Percentiles rank a stretch among this genome's conserved stretches.
Evolutionary conservation across 2,888 invertebrate species (phyloP).

Genomic region (Philereme vetulata): DNA sequence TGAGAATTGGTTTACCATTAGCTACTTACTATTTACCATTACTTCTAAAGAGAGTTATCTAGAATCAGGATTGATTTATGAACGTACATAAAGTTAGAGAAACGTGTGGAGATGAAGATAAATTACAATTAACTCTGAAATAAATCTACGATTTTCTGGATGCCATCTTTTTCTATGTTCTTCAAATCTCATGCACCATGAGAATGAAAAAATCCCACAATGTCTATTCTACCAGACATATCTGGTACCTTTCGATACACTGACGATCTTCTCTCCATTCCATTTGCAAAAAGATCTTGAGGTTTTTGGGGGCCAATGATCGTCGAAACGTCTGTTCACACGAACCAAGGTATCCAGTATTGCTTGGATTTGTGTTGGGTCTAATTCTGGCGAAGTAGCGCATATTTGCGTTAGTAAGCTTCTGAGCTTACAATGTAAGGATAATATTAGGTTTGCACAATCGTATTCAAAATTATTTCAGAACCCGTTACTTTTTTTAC

Average conservation of each 20-base stretch:
- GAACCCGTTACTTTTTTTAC: background rate
- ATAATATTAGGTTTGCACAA: conserved; percentile 23
- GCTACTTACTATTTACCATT: background rate
- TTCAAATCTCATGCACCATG: conserved; percentile 16
- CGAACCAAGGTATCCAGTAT: conserved; percentile 71
- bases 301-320: conserved; percentile 66
- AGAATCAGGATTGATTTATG: conserved; percentile 1
- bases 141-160: conserved; percentile 8
- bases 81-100: conserved; percentile 7
- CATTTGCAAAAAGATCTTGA: conserved; percentile 49
- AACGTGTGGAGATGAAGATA: conserved; percentile 12
- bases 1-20: conserved; percentile 9
- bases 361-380: conserved; percentile 73
- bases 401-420: conserved; percentile 65
- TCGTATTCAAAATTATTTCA: conserved; percentile 4
- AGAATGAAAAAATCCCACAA: conserved; percentile 32
- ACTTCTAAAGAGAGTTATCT: conserved; percentile 7
- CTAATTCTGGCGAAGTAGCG: conserved; percentile 74
- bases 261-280: conserved; percentile 71
- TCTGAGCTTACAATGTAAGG: conserved; percentile 10
- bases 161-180: background rate
- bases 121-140: conserved; percentile 16
- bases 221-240: conserved; percentile 55
- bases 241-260: conserved; percentile 71
- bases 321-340: conserved; percentile 66